Conservation (phyloP, 2,888 invertebrate genomes). For the Aethes cnicana region DNA sequence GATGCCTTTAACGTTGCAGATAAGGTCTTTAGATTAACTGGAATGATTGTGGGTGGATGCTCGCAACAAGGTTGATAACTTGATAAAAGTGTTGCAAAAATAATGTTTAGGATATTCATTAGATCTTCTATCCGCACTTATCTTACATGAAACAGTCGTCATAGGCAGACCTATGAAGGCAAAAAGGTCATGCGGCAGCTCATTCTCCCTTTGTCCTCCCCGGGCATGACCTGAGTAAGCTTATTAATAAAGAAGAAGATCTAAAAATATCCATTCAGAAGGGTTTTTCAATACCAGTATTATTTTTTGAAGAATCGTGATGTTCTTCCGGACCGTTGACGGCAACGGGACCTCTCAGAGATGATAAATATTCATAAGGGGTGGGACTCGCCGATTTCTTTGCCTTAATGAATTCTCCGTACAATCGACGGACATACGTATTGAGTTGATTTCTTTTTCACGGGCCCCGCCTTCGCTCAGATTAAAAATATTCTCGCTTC, state of each 20-base stretch:
- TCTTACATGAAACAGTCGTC: no score
- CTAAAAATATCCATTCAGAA: constrained; percentile 16
- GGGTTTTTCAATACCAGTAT: constrained; percentile 20
- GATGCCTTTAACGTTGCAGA: constrained; percentile 1
- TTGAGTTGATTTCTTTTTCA: constrained; percentile 22
- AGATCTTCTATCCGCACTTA: no score
- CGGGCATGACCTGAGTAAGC: constrained; percentile 14
- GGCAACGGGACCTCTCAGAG: constrained; percentile 18
- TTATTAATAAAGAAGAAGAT: constrained; percentile 25
- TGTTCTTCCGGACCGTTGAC: constrained; percentile 19
- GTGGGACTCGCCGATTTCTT: constrained; percentile 23
- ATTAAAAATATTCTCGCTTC: constrained; percentile 8
- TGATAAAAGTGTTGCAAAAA: constrained; percentile 10
- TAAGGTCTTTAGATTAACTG: constrained; percentile 16
- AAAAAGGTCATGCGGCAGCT: neutral
- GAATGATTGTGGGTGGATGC: constrained; percentile 20
- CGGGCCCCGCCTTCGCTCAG: constrained; percentile 3
- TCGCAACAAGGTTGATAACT: constrained; percentile 2
- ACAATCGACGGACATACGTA: constrained; percentile 28
- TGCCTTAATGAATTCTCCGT: constrained; percentile 27
- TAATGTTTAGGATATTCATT: no score
- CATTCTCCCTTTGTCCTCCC: constrained; percentile 14
- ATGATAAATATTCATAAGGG: constrained; percentile 36
- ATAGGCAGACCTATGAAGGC: no score
- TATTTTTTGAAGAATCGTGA: constrained; percentile 23